Evolutionary conservation across 2,888 invertebrate species (phyloP).

Genomic region (Mayetiola destructor): DNA sequence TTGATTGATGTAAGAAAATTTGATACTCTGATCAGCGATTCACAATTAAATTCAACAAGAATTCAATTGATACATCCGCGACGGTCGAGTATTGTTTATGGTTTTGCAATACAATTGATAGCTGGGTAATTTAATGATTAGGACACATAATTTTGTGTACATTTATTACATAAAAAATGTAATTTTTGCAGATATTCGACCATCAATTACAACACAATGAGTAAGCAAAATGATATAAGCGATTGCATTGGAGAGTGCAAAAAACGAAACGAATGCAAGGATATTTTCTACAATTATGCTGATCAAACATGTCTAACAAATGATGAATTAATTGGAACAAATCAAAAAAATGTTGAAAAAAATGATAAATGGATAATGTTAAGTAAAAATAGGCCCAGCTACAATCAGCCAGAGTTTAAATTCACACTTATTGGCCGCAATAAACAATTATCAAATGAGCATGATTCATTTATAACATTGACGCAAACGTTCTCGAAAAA

Average conservation of each 20-base stretch:
- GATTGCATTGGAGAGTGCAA: background rate
- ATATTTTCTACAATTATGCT: background rate
- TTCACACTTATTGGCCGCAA: background rate
- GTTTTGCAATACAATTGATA: background rate
- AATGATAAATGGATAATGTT: conserved; percentile 4
- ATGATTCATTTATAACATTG: background rate
- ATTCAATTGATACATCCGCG: background rate
- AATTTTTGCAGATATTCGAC: background rate
- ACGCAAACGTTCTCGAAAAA: background rate
- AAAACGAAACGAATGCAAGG: background rate
- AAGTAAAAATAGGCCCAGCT: background rate
- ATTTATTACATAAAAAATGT: background rate
- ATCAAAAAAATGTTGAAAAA: background rate
- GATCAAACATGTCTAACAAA: background rate
- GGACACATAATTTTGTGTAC: background rate
- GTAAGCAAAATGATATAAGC: background rate
- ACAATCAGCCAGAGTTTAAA: background rate
- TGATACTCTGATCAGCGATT: background rate
- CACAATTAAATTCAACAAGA: background rate
- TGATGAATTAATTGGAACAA: background rate
- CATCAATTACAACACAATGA: background rate
- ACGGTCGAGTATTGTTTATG: background rate
- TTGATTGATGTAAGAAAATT: background rate
- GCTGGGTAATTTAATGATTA: background rate
- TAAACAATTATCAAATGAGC: background rate